Evolutionary conservation across 2,113 vertebrate species (phyloP).

Genomic region (Calonectris borealis): DNA sequence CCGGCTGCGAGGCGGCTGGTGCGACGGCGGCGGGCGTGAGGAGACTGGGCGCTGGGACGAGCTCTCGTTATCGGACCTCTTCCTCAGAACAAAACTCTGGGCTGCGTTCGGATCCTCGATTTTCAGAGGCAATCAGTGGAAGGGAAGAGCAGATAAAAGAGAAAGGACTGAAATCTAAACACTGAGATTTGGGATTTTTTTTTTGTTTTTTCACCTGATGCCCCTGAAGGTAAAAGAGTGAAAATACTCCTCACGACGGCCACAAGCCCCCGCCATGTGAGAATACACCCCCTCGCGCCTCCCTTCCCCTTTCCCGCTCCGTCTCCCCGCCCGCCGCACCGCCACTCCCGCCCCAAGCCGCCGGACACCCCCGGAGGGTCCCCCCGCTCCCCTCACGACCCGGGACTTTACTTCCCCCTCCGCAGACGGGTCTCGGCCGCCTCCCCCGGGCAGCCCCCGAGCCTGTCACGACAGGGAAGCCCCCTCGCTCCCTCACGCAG

Average conservation of each 20-base stretch:
- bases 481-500: no score
- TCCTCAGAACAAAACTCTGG: neutral
- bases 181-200: neutral
- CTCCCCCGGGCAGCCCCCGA: no score
- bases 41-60: fast-evolving
- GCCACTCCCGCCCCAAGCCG: no score
- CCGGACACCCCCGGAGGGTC: no score
- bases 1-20: fast-evolving
- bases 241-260: fast-evolving
- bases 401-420: no score
- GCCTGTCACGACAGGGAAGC: no score
- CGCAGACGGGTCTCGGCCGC: no score
- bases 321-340: no score
- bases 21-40: fast-evolving
- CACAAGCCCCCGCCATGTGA: neutral
- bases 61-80: fast-evolving
- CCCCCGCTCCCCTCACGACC: no score
- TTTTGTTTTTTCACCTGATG: neutral
- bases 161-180: neutral
- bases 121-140: neutral
- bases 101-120: neutral
- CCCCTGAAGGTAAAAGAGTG: neutral
- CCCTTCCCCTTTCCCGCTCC: no score
- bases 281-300: no score
- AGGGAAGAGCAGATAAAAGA: neutral